These are phyloP conservation scores for Dynastes grantii DNA, from an alignment of 2,888 invertebrate species.

Conservation along the genomic window DNA sequence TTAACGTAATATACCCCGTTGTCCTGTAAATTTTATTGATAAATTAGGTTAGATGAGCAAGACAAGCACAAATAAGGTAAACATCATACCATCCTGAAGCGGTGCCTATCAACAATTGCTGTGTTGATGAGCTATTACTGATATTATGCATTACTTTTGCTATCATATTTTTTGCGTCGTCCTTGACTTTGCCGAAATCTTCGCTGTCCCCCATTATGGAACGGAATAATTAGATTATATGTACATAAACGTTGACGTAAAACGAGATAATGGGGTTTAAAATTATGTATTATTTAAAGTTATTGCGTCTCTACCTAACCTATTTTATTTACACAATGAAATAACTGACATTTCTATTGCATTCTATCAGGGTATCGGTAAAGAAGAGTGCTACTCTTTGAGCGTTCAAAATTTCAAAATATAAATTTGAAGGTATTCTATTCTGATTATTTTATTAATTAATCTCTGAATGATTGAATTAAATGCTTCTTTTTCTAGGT, in stretches of 20 bases:
- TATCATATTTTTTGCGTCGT: constrained; percentile 47
- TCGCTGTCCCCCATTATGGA: constrained; percentile 17
- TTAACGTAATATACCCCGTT: constrained; percentile 73
- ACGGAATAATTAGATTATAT: neutral
- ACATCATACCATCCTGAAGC: constrained; percentile 85
- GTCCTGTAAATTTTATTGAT: constrained; percentile 65
- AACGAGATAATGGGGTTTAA: neutral
- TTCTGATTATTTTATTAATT: too few relatives aligned
- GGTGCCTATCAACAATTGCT: constrained; percentile 87
- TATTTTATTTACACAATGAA: neutral
- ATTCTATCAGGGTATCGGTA: neutral
- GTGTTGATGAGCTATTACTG: constrained; percentile 84
- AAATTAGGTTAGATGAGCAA: neutral
- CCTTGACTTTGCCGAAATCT: constrained; percentile 43
- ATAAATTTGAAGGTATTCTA: too few relatives aligned
- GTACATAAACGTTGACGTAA: neutral
- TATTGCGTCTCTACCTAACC: neutral
- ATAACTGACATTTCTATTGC: too few relatives aligned
- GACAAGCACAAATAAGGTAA: neutral
- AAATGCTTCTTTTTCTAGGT: too few relatives aligned
- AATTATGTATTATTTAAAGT: neutral
- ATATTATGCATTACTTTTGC: constrained; percentile 67
- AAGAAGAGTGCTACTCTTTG: neutral
- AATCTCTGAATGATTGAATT: too few relatives aligned
- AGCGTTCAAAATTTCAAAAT: neutral